Evolutionary conservation across 35 echinoderm and acorn worm species (phyloP).

Genomic region (Diadema setosum): DNA sequence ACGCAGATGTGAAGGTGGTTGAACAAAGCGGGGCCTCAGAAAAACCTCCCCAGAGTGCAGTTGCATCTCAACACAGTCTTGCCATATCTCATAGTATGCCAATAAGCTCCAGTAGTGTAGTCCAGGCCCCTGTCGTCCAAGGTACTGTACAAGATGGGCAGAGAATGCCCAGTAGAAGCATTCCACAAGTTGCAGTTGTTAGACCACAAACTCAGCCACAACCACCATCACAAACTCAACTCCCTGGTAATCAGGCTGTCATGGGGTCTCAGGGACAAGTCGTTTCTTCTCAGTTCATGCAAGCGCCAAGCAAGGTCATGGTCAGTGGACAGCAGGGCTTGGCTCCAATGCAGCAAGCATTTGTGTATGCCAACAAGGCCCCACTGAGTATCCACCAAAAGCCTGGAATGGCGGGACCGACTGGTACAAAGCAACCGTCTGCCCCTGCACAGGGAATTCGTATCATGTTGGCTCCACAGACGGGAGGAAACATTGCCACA

Average conservation of each 20-base stretch:
- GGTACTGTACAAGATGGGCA: background rate
- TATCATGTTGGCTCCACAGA: conserved; percentile 22
- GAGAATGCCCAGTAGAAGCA: background rate
- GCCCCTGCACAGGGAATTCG: background rate
- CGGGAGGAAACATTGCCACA: background rate
- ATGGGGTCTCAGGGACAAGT: background rate
- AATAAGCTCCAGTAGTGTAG: background rate
- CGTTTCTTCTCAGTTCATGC: background rate
- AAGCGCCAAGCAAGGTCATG: background rate
- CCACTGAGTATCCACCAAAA: conserved; percentile 47
- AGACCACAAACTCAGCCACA: background rate
- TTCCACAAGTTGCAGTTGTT: conserved; percentile 2
- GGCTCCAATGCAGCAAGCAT: background rate
- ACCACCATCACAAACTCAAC: background rate
- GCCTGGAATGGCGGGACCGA: background rate
- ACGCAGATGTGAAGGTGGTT: background rate
- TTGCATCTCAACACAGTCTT: no score
- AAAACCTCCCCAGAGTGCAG: background rate
- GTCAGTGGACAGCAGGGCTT: background rate
- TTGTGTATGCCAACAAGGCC: background rate
- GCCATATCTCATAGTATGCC: no score
- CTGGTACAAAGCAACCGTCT: background rate
- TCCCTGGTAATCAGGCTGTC: background rate
- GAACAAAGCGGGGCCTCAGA: background rate
- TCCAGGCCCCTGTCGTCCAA: background rate